Base-by-base conservation (phyloP, 2,113 vertebrate genomes). In the Lontra canadensis region DNA sequence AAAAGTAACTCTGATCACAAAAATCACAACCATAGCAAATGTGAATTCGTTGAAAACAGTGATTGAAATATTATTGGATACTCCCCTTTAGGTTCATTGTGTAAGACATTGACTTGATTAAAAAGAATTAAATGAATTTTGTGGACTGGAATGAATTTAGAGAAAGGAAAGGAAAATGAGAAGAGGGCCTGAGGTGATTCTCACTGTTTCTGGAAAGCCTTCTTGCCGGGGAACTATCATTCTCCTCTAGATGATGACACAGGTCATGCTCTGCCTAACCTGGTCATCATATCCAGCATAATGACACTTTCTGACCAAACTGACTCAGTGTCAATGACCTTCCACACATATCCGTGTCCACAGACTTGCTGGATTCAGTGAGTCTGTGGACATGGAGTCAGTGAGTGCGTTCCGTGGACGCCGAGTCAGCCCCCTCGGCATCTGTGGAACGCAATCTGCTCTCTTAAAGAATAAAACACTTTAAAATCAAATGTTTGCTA, bases 121-220 rank as follows among this genome's bases (percentile, higher is more conserved):
- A 94, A 96, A 97, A 83, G n/a, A 47, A 90, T 92, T 25, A 63
- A 47, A 92, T 90, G 21, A 59, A 20, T 94, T 80, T 42, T 93
- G 31, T 69, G 95, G 96, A 52, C 78, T 96, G 89, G 91, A 96
- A 74, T 87, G 96, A 89, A 96, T 79, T 89, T 96, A 63, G 23
- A 80, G 18, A 49, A 6, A 36, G 95, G 83, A 96, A 96, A 95
- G 21, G 23, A 80, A 92, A 92, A 67, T 84, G 0, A 96, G 96
- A 97, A 82, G 76, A 92, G 59, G 89, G 55, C 10, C 84, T 15
- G 26, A 26, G 25, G 29, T 92, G 88, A 63, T 23, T 96, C 29
- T 61, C n/a, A 63, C 44, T 25, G 61, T 44, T 55, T 73, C 39
- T n/a, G 36, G 59, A 18, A 90, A 79, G 55, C 55, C 9, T 29